phyloP scores from a whole-genome alignment of 1,140 invertebrate genomes.

The Philotrypesis tridentata region DNA sequence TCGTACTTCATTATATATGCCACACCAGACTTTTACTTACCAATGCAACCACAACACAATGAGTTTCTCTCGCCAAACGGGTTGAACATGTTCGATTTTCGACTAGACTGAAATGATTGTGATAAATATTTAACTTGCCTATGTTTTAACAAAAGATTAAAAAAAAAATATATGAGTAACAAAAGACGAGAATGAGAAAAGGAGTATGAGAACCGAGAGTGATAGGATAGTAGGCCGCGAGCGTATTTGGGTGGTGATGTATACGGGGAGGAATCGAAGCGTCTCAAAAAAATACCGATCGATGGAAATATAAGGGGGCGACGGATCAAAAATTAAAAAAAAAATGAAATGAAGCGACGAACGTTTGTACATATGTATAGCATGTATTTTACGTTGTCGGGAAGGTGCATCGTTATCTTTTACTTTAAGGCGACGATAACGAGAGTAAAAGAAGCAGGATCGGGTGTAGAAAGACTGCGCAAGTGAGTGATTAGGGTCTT shows the following conservation, averaged over 20 bases:
- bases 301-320: not conserved
- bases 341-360: constrained; percentile 40
- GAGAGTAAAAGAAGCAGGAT: constrained; percentile 37
- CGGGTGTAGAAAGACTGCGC: constrained; percentile 26
- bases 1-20: constrained; percentile 45
- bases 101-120: constrained; percentile 74
- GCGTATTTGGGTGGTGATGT: not conserved
- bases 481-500: constrained; percentile 47
- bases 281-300: not conserved
- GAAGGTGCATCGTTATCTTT: constrained; percentile 44
- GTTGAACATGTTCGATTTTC: constrained; percentile 72
- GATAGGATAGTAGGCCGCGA: constrained; percentile 22
- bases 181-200: constrained; percentile 41
- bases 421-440: constrained; percentile 36
- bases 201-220: constrained; percentile 18
- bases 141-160: constrained; percentile 46
- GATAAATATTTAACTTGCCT: constrained; percentile 72
- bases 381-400: constrained; percentile 45
- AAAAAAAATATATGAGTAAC: constrained; percentile 31
- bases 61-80: constrained; percentile 67
- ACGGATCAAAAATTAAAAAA: constrained; percentile 20
- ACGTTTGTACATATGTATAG: constrained; percentile 66
- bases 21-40: not conserved
- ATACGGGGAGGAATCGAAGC: not conserved
- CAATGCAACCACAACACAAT: constrained; percentile 53